Percentiles rank a stretch among this genome's conserved stretches.
phyloP scores from a whole-genome alignment of 2,113 vertebrate genomes.

The Rhinichthys klamathensis region DNA sequence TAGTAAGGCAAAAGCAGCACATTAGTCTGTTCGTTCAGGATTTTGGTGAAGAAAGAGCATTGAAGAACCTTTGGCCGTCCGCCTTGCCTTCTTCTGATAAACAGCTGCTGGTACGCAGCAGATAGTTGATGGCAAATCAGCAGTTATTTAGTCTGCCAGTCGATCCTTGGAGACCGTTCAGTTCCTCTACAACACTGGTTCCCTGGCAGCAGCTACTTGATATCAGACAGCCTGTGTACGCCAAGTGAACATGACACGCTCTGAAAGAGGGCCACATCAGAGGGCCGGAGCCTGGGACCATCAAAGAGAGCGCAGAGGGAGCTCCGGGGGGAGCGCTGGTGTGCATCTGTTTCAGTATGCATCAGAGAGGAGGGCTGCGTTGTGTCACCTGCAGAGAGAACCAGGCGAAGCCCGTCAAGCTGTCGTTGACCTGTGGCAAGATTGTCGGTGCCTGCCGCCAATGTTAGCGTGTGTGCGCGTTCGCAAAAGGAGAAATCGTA shows the following conservation, averaged over 20 bases:
- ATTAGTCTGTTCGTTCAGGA: neutral
- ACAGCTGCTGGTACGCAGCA: constrained; percentile 49
- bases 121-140: constrained; percentile 41
- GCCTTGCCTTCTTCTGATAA: constrained; percentile 16
- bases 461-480: neutral
- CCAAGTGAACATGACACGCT: constrained; percentile 57
- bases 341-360: constrained; percentile 61
- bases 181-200: constrained; percentile 57
- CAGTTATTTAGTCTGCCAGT: constrained; percentile 72
- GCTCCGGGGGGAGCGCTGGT: constrained; percentile 53
- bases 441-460: constrained; percentile 34
- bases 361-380: constrained; percentile 53
- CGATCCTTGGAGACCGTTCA: constrained; percentile 60
- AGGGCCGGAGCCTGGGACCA: constrained; percentile 55
- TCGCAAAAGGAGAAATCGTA: neutral
- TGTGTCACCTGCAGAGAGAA: constrained; percentile 61
- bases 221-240: constrained; percentile 57
- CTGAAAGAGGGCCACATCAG: constrained; percentile 57
- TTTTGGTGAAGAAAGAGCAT: neutral
- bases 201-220: constrained; percentile 58
- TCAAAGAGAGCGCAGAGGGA: constrained; percentile 63
- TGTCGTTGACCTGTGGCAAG: constrained; percentile 59
- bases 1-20: constrained; percentile 32
- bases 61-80: constrained; percentile 5
- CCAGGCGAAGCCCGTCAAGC: constrained; percentile 56